These are phyloP conservation scores for Rhagophthalmus giganteus DNA, from an alignment of 2,888 invertebrate genomes.

Conservation along the genomic window DNA sequence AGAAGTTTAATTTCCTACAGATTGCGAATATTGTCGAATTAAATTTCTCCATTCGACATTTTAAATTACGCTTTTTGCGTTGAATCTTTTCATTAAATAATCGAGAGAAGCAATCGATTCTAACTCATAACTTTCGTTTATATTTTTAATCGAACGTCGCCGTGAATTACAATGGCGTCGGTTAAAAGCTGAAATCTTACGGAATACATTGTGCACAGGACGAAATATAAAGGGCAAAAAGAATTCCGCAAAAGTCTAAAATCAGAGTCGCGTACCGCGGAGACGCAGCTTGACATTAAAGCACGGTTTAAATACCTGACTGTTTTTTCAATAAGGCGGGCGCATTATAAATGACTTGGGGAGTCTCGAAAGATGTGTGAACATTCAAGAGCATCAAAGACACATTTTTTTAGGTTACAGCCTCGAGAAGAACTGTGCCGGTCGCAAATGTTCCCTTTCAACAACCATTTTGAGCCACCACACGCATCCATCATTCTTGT, in stretches of 20 bases:
- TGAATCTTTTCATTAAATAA: constrained; percentile 20
- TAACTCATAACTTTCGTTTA: constrained; percentile 18
- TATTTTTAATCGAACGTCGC: constrained; percentile 19
- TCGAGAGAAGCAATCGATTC: constrained; percentile 22
- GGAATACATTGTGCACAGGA: constrained; percentile 12
- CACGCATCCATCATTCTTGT: constrained; percentile 36
- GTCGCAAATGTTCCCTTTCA: constrained; percentile 36
- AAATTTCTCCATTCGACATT: constrained; percentile 22
- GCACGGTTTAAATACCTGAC: constrained; percentile 34
- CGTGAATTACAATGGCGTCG: constrained; percentile 10
- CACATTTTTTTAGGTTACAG: constrained; percentile 35
- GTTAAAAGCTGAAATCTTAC: constrained; percentile 7
- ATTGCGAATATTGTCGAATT: constrained; percentile 24
- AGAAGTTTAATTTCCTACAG: constrained; percentile 29
- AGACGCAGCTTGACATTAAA: constrained; percentile 29
- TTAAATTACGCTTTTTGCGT: constrained; percentile 15
- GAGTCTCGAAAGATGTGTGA: constrained; percentile 35
- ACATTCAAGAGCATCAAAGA: constrained; percentile 38
- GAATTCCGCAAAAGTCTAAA: constrained; percentile 11
- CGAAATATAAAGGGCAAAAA: constrained; percentile 7
- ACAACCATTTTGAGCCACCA: constrained; percentile 33
- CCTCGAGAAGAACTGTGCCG: constrained; percentile 29
- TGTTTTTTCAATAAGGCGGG: constrained; percentile 37
- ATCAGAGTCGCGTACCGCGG: constrained; percentile 24
- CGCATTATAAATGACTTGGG: constrained; percentile 35